Evolutionary conservation across 2,888 invertebrate species (phyloP), one percentile per base, ranked within the genome.

Genomic region (Digitonthophagus gazella): DNA sequence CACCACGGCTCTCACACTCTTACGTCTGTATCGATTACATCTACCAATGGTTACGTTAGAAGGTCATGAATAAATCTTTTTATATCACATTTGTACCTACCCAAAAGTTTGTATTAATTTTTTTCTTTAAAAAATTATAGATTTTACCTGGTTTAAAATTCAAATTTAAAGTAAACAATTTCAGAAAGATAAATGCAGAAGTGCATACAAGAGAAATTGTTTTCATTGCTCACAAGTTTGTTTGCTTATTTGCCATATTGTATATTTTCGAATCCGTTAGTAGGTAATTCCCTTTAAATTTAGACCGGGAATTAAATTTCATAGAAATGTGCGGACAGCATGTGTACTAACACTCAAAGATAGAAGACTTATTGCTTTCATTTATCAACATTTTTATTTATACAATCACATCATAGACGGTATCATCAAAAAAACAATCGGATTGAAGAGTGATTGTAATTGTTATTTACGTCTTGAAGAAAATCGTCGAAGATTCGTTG

Each of bases 221-320:
- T 61, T 61, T 61, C 61, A 18, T 61, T 19, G 18, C 18, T 18
- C 20, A 61, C n/a, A 61, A n/a, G 61, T 61, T 61, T 61, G 61
- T 61, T 61, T 61, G 19, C 61, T 20, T 18, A 19, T 61, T 61
- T 19, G 61, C 18, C n/a, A n/a, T 14, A 57, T 61, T 61, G 61
- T 61, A 61, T 61, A 61, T 61, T 61, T 61, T 61, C 61, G 6
- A 19, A 61, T 61, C 16, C 11, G 61, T 61, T 61, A 61, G 61
- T 61, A 61, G 61, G 61, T 61, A 61, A 61, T 61, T 61, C 14
- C 61, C n/a, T 61, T 61, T 61, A 61, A 5, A 18, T 19, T 61
- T 61, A 61, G 61, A 16, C 18, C 61, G 61, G 20, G 19, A 61
- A 61, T 61, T 61, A n/a, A 61, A 20, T 61, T 61, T 19, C 18